A percentile compares a stretch with the other conserved stretches of the same genome.
Conservation (phyloP, 2,113 vertebrate species). For the Chrysochloris asiatica region DNA sequence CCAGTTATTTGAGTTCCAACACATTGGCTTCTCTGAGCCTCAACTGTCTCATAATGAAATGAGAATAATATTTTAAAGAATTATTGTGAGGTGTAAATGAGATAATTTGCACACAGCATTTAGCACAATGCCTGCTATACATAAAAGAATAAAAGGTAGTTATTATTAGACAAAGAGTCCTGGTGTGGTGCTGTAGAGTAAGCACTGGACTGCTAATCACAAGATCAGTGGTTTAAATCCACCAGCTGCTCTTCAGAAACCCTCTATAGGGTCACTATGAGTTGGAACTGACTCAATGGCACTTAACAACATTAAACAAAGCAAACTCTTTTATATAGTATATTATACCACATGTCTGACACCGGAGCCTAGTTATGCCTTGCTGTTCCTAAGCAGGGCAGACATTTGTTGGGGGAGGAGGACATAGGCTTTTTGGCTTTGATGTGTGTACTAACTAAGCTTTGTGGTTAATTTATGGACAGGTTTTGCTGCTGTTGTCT, state of each 20-base stretch:
- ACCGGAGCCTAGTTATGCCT: not conserved
- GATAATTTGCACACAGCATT: not conserved
- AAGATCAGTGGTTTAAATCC: too few relatives aligned
- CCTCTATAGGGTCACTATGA: too few relatives aligned
- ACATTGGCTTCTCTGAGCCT: not conserved
- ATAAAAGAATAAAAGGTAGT: not conserved
- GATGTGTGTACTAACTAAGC: not conserved
- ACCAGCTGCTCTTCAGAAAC: too few relatives aligned
- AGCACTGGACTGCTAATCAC: too few relatives aligned
- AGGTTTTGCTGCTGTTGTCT: not conserved
- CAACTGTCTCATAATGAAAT: constrained; percentile 10
- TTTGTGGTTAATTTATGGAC: not conserved
- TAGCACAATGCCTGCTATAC: not conserved
- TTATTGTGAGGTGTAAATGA: not conserved
- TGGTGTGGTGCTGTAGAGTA: too few relatives aligned
- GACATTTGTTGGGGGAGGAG: not conserved
- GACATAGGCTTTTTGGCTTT: not conserved
- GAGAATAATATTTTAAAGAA: not conserved
- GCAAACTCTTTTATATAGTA: not conserved
- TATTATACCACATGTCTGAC: not conserved
- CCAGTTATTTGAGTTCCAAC: not conserved
- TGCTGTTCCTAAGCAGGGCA: not conserved
- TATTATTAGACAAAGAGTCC: not conserved
- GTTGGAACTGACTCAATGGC: too few relatives aligned
- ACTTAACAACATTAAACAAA: not conserved